A percentile compares a stretch with the other conserved stretches of the same genome.
These are phyloP conservation scores for Upupa epops DNA, from an alignment of 2,113 vertebrate genomes.

Conservation along the genomic window DNA sequence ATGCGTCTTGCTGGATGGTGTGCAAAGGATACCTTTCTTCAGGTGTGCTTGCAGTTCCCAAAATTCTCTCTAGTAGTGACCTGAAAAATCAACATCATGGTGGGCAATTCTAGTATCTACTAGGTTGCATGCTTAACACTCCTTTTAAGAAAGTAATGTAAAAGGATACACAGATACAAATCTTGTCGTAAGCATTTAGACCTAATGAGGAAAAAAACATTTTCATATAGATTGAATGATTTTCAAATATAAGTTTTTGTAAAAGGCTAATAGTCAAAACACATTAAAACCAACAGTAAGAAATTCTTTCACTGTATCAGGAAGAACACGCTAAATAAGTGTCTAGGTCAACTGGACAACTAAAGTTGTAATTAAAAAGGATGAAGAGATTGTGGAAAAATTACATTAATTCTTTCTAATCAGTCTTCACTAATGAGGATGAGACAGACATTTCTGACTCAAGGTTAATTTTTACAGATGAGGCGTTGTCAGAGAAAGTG, in stretches of 20 bases:
- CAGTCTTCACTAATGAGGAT: conserved; percentile 52
- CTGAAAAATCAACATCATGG: neutral
- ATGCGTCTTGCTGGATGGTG: neutral
- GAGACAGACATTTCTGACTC: conserved; percentile 36
- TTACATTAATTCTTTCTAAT: conserved; percentile 54
- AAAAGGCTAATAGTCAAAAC: neutral
- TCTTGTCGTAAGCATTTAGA: neutral
- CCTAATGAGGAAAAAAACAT: neutral
- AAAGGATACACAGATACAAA: neutral
- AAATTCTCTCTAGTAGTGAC: neutral
- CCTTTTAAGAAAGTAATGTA: neutral
- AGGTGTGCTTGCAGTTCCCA: neutral
- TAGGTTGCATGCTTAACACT: neutral
- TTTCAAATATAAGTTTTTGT: neutral
- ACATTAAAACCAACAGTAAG: neutral
- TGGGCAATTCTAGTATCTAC: neutral
- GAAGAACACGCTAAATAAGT: neutral
- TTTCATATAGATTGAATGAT: neutral
- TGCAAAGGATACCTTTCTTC: neutral
- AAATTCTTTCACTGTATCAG: neutral
- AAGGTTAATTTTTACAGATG: conserved; percentile 62
- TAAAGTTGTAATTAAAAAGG: conserved; percentile 42
- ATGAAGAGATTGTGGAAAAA: conserved; percentile 38
- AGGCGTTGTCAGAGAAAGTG: conserved; percentile 25
- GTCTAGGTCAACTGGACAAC: conserved; percentile 32